These are phyloP conservation scores for Molossus alvarezi DNA, from an alignment of 2,797 vertebrate genomes.

Conservation along the genomic window DNA sequence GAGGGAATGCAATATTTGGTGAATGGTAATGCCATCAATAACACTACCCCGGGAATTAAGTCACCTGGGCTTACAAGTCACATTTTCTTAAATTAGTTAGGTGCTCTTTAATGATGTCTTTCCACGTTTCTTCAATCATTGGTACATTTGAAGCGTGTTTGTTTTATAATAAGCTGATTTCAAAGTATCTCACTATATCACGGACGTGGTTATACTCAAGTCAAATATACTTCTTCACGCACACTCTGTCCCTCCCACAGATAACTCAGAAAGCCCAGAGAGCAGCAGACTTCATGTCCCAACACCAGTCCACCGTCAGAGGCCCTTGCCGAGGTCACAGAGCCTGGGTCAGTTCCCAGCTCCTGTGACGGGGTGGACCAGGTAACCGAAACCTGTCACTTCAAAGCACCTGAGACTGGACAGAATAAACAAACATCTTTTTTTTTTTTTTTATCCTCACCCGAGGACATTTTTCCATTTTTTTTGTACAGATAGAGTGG, in stretches of 20 bases:
- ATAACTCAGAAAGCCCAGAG: neutral
- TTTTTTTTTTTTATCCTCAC: too few species aligned
- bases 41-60: neutral
- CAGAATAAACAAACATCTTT: neutral
- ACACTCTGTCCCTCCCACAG: neutral
- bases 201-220: neutral
- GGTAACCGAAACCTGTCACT: neutral
- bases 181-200: neutral
- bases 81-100: slow-evolving; percentile 30
- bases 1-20: neutral
- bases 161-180: neutral
- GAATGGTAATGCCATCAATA: neutral
- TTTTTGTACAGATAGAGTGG: too few species aligned
- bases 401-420: neutral
- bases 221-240: neutral
- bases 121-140: neutral
- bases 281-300: neutral
- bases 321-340: neutral
- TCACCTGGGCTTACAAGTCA: slow-evolving; percentile 1
- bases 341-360: neutral
- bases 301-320: neutral
- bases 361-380: neutral
- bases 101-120: slow-evolving; percentile 40
- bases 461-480: too few species aligned
- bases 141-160: neutral